phyloP scores from a whole-genome alignment of 2,888 invertebrate genomes.

The Andrena chrysosceles region DNA sequence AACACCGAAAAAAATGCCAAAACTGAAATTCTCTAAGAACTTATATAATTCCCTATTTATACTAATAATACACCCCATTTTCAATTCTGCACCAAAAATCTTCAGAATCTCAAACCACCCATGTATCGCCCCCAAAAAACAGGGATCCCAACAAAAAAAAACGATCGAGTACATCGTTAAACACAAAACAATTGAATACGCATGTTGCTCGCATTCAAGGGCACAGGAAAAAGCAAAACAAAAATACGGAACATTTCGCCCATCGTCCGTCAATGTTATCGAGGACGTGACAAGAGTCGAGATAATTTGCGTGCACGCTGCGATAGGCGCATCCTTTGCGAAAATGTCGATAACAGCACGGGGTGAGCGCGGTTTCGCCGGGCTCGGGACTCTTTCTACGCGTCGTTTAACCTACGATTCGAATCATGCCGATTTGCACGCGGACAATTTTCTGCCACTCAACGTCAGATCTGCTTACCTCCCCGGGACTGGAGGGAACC shows the following conservation, averaged over 20 bases:
- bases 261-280: conserved; percentile 19
- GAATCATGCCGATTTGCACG: conserved; percentile 58
- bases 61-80: too few species aligned
- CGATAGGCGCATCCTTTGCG: conserved; percentile 16
- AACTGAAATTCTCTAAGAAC: too few species aligned
- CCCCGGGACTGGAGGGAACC: conserved; percentile 45
- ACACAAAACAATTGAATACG: too few species aligned
- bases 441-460: conserved; percentile 79
- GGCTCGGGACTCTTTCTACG: conserved; percentile 43
- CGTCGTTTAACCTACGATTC: conserved; percentile 63
- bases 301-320: conserved; percentile 9
- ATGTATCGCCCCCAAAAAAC: too few species aligned
- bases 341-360: conserved; percentile 34
- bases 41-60: too few species aligned
- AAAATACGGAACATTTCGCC: not conserved
- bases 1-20: too few species aligned
- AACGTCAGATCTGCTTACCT: conserved; percentile 71
- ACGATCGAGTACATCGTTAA: too few species aligned
- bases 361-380: conserved; percentile 28
- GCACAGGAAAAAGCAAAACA: not conserved
- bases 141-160: too few species aligned
- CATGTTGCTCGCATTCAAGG: too few species aligned
- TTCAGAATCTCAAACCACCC: too few species aligned
- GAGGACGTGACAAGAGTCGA: not conserved
- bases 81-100: too few species aligned